Base-by-base conservation (phyloP, 2,113 vertebrate genomes). In the Callocephalon fimbriatum region DNA sequence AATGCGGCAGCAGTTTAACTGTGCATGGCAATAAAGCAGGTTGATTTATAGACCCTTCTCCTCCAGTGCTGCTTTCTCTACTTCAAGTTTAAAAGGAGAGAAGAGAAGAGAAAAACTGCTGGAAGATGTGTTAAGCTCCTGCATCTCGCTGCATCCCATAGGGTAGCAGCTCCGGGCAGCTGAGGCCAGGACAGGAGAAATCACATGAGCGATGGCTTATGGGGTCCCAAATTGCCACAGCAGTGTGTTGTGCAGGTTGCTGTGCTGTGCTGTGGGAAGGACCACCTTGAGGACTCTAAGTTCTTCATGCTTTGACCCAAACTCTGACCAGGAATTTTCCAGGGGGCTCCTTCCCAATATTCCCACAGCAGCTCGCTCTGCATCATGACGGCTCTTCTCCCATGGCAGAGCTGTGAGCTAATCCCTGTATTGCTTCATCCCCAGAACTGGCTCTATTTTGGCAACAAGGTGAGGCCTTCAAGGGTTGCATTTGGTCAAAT, bases 1-100 rank as follows among this genome's bases (percentile, higher is more conserved):
- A 62, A 95, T 59, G 95, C 85, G 70, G 91, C 87, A 44, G 76
- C 1, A 25, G 61, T 63, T 53, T 17, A 76, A 82, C 79, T 62
- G 40, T 8, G 87, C 72, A 23, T 50, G 72, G 75, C 59, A 87
- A 92, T 97, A 95, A 95, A 97, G 90, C 87, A 80, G 71, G 12
- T 15, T 93, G 96, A 95, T 95, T 96, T 96, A 92, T 71, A 42
- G 56, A 96, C 61, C 83, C 79, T 94, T 90, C 92, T 91, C 76
- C 70, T 77, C 45, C 74, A 58, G 58, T 5, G 38, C 79, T 45
- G 48, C 51, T 78, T 23, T 6, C 26, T 54, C 82, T 59, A 25
- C 88, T 74, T 6, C 3, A 61, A 87, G 62, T 19, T 54, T 51
- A 53, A 51, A 71, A 68, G 73, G 58, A 65, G 35, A 78, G 56